Conservation (phyloP, 2,888 invertebrate species). For the Polyploca ridens region DNA sequence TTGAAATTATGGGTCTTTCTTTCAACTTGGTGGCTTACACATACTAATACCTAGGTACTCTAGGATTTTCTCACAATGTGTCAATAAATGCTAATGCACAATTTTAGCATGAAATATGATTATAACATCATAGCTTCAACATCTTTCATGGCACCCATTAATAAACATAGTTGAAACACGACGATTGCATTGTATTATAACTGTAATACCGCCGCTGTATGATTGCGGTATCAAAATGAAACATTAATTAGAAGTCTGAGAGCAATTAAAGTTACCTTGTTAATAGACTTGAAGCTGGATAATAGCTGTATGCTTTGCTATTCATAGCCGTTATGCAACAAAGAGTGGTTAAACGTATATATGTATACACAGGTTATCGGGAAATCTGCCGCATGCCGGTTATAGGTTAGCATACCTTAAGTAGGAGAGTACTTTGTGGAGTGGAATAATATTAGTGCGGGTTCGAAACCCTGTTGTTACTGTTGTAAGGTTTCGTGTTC, state of each 20-base stretch:
- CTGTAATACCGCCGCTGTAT: background rate
- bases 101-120: background rate
- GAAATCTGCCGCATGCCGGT: background rate
- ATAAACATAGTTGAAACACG: conserved; percentile 4
- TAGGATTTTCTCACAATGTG: background rate
- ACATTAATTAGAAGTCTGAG: background rate
- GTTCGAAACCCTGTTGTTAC: no score
- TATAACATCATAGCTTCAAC: background rate
- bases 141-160: background rate
- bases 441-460: no score
- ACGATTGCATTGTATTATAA: conserved; percentile 3
- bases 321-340: conserved; percentile 4
- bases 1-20: no score
- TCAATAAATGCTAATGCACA: background rate
- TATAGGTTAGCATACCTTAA: background rate
- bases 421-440: background rate
- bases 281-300: background rate
- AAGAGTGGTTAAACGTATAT: background rate
- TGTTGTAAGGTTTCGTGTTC: no score
- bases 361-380: background rate
- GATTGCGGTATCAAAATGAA: background rate
- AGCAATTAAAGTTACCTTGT: conserved; percentile 2
- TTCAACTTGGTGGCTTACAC: no score
- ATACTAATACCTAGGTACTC: background rate
- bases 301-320: background rate